Evolutionary conservation across 2,797 vertebrate species (phyloP), one percentile per base, ranked within the genome.

Genomic region (Rhabdomys pumilio): DNA sequence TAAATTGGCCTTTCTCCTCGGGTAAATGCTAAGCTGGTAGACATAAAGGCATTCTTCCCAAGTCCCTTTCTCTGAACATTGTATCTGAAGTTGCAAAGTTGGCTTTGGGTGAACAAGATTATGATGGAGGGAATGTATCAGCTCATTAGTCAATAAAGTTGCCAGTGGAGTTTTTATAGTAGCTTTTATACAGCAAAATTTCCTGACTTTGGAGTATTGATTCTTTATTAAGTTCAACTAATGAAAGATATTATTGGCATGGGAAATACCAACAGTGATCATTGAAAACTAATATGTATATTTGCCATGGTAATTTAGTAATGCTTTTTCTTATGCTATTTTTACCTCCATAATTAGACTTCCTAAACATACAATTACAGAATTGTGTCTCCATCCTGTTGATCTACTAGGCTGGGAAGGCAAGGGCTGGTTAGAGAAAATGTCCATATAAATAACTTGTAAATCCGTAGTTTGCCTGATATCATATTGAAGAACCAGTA

Each of bases 371-470:
- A 47, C 6, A 31, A 12, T 76, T 67, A 82, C 72, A 93, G 7
- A 69, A 61, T 26, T 65, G 41, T 72, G 55, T 82, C 41, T 80
- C n/a, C 17, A n/a, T 34, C 0, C 6, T 72, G 20, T 55, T 15
- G 57, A 2, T 31, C 2, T 17, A 38, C 89, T 93, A 84, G 34
- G 6, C 75, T 50, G 84, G 34, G 41, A 86, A 57, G 65, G 80
- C 57, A 50, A 90, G n/a, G 24, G 6, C 41, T 67, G 11, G 11
- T 44, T 65, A 67, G 44, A 50, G 19, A 83, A 83, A 38, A 50
- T 85, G 29, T 94, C 31, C 3, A 75, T 29, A 34, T 67, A 96
- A 88, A 79, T 86, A 91, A 90, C 47, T 76, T 75, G 26, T 85
- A n/a, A 85, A 93, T 61, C 73, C 59, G 80, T 11, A 65, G 31